Percentiles rank a stretch among this genome's conserved stretches.
These are phyloP conservation scores for Gymnorhina tibicen DNA, from an alignment of 2,113 vertebrate genomes.

Conservation along the genomic window DNA sequence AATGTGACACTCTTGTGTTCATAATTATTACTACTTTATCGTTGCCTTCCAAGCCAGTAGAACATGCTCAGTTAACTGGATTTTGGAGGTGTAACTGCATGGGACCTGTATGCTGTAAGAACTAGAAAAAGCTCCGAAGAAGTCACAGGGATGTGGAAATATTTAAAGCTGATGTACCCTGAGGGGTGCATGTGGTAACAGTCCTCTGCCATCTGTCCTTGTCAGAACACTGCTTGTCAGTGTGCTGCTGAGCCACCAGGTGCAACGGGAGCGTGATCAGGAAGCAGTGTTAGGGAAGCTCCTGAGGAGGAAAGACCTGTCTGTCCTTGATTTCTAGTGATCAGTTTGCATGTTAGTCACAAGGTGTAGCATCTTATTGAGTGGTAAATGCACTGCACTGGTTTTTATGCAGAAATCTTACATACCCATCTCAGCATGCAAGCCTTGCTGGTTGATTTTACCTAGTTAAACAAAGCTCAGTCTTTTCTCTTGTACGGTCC, in stretches of 20 bases:
- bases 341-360: neutral
- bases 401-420: neutral
- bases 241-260: neutral
- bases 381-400: neutral
- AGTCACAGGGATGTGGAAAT: neutral
- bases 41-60: neutral
- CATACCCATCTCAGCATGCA: neutral
- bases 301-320: neutral
- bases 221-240: neutral
- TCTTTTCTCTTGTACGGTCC: neutral
- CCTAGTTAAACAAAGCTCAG: neutral
- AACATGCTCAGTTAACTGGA: neutral
- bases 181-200: neutral
- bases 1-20: neutral
- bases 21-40: neutral
- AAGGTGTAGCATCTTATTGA: neutral
- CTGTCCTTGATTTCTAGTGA: neutral
- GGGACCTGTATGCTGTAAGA: neutral
- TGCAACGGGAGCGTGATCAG: neutral
- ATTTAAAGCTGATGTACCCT: neutral
- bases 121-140: neutral
- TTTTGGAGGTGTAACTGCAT: neutral
- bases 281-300: neutral
- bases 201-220: neutral
- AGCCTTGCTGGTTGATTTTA: neutral